These are phyloP conservation scores for Hirundo rustica DNA, from an alignment of 2,797 vertebrate genomes.

Conservation along the genomic window DNA sequence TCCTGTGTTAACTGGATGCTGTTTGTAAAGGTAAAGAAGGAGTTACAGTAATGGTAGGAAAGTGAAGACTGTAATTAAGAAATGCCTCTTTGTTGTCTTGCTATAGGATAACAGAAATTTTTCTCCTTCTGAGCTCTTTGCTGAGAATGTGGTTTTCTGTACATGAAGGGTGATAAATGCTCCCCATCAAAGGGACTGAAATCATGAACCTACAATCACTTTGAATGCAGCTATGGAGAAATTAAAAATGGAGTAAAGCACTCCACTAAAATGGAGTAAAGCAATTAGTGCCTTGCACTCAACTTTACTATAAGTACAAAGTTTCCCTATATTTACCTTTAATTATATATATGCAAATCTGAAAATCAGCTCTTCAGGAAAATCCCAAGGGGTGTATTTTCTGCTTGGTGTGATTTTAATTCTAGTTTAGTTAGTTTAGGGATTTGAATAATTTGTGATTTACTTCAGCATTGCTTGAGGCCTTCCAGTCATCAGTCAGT, in stretches of 20 bases:
- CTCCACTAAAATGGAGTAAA: slow-evolving; percentile 20
- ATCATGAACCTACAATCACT: neutral
- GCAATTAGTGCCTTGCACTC: neutral
- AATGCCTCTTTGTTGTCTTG: neutral
- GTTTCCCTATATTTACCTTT: slow-evolving; percentile 61
- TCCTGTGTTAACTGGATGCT: neutral
- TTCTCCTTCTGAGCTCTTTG: neutral
- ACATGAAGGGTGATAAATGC: neutral
- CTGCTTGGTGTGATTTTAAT: slow-evolving; percentile 69
- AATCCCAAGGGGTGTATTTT: slow-evolving; percentile 57
- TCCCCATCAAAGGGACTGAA: neutral
- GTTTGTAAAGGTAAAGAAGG: neutral
- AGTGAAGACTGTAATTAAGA: neutral
- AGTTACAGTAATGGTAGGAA: neutral
- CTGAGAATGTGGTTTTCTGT: neutral
- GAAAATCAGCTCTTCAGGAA: slow-evolving; percentile 60
- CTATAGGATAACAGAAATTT: neutral
- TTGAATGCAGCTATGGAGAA: neutral
- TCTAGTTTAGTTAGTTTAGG: slow-evolving; percentile 66
- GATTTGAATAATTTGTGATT: slow-evolving; percentile 66
- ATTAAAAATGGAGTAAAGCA: slow-evolving; percentile 9
- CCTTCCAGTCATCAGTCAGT: slow-evolving; percentile 40
- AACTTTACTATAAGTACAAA: slow-evolving; percentile 14
- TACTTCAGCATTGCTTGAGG: slow-evolving; percentile 33
- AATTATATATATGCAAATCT: slow-evolving; percentile 63